These are phyloP conservation scores for Eonycteris spelaea DNA, from an alignment of 2,113 vertebrate species.

Conservation along the genomic window DNA sequence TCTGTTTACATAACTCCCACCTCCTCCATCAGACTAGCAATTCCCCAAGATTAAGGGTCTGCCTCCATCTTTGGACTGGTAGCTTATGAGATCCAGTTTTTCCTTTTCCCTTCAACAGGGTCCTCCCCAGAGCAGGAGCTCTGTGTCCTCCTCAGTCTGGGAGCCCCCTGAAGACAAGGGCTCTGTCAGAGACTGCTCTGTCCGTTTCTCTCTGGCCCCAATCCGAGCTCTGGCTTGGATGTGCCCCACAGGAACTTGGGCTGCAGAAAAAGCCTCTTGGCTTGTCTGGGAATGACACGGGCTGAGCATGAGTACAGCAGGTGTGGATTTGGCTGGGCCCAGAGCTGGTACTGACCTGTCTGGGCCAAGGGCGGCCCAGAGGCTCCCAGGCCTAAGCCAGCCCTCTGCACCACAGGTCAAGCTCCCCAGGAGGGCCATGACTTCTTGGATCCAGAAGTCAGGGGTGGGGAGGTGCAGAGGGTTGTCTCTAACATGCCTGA, in stretches of 20 bases:
- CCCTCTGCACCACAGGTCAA: background rate
- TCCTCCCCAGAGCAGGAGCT: background rate
- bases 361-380: background rate
- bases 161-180: background rate
- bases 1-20: background rate
- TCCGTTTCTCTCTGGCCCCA: background rate
- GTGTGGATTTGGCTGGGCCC: background rate
- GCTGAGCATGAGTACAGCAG: background rate
- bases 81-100: background rate
- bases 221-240: background rate
- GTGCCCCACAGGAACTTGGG: background rate
- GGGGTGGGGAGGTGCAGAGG: background rate
- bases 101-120: background rate
- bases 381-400: background rate
- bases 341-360: background rate
- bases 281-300: background rate
- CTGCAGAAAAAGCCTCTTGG: background rate
- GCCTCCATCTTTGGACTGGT: background rate
- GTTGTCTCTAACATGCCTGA: background rate
- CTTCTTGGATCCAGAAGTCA: background rate
- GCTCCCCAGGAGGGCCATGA: background rate
- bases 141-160: background rate
- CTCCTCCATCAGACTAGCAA: background rate
- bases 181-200: background rate
- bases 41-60: background rate